Evolutionary conservation across 2,888 invertebrate genomes (phyloP), one percentile per base, ranked within the genome.

Genomic region (Ceraclea dissimilis): DNA sequence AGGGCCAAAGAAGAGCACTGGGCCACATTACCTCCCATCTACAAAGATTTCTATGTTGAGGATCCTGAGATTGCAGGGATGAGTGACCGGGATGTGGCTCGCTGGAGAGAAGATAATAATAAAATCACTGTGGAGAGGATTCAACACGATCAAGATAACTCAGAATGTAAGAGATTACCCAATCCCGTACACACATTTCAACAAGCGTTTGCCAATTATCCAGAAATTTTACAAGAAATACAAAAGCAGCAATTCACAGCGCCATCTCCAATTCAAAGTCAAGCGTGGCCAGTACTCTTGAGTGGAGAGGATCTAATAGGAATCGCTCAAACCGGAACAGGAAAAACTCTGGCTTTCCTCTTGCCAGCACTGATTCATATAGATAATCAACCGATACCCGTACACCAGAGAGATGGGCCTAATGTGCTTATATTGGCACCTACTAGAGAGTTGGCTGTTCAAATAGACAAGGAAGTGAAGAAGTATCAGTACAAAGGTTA

Each of bases 281-380:
- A 96, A 73, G 89, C 93, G 0, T 98, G 97, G 97, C 98, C 98
- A 1, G 81, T 97, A 59, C 76, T 97, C 0, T 72, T 98, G 44
- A 83, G 85, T 66, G 98, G 98, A 0, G 84, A 88, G 67, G 97
- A 98, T 72, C 73, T 97, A 69, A 96, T 98, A 69, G 97, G 97
- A 8, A 96, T 98, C 63, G 97, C 97, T 1, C 96, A 95, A 74
- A 93, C 93, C 5, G 93, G 93, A 55, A 92, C 92, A 17, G 93
- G 95, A 0, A 98, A 98, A 75, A 98, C 98, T 0, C 75, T 98
- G 56, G 97, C 95, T 0, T 97, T 95, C 67, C 74, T 96, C 1
- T 70, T 97, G 53, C 97, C 97, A 8, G 96, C 93, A 11, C 78
- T 97, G 64, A 88, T 97, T 63, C 96, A 97, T 68, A 93, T 94